Conservation (phyloP, 2,113 vertebrate genomes). For the Mixornis gularis region DNA sequence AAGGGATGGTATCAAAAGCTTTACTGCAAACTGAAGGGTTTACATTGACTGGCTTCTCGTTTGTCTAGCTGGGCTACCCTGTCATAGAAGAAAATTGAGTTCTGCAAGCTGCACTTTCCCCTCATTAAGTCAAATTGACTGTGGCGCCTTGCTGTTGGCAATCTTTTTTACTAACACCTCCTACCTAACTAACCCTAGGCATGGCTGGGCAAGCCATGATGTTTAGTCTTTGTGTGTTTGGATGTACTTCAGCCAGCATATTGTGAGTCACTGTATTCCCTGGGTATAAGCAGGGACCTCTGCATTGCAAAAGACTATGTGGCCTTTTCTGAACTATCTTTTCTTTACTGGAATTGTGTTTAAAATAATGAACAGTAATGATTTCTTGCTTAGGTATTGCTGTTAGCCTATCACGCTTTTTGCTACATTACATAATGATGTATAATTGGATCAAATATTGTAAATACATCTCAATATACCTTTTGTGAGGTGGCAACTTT, state of each 20-base stretch:
- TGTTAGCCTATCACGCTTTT: background rate
- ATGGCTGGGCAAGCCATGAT: background rate
- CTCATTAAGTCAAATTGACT: background rate
- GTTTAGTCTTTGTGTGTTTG: background rate
- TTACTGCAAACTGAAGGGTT: background rate
- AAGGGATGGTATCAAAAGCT: background rate
- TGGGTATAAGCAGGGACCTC: background rate
- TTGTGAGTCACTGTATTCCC: background rate
- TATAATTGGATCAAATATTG: background rate
- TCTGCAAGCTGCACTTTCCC: background rate
- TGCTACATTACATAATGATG: background rate
- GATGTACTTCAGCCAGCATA: background rate
- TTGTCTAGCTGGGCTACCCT: background rate
- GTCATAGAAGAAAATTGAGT: background rate
- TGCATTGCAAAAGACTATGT: background rate
- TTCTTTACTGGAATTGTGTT: background rate
- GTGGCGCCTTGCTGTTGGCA: background rate
- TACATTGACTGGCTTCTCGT: accelerated
- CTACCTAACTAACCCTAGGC: background rate
- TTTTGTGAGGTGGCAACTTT: background rate
- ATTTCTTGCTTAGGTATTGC: background rate
- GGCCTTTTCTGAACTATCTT: background rate
- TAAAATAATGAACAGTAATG: background rate
- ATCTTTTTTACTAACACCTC: background rate
- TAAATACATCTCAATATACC: background rate